Evolutionary conservation across 1,140 invertebrate species (phyloP), one percentile per base, ranked within the genome.

Genomic region (Tetragonula clypearis): DNA sequence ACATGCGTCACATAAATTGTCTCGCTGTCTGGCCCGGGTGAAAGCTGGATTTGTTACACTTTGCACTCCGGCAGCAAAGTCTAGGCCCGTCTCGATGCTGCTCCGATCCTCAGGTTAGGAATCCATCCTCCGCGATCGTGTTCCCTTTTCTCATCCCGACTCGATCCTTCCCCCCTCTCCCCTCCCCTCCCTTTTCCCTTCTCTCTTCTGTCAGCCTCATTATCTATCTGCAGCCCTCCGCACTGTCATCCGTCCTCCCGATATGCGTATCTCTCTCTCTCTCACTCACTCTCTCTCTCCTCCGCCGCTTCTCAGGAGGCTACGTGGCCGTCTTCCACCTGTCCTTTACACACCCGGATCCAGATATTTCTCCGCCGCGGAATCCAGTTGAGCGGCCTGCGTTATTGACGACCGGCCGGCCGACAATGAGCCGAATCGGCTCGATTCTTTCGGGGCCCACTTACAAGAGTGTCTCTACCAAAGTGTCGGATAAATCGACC

Each of bases 11-110:
- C 93, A 95, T 95, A 95, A 95, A 95, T 95, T 95, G 93, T 95
- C 94, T 92, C 90, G 88, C 92, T 94, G 93, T 95, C 94, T 93
- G 89, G 90, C 89, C 72, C 89, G 91, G 91, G 93, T 94, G 94
- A 94, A 95, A 95, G 94, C 94, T 95, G 94, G 94, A 95, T 95
- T 95, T 95, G 94, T 95, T 94, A 94, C 93, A 95, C 94, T 95
- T 95, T 94, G 93, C 94, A 94, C 94, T 94, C 91, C 86, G 87
- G 85, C 90, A 77, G 90, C 41, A 90, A 92, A 90, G 90, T 93
- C 92, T 93, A 93, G 86, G 84, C 77, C 79, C 68, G 80, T 62
- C 81, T 73, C 79, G 41, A 86, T 82, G 71, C 80, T 79, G 77
- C 73, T 35, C 35, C 62, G 82, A 87, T 87, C 87, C 82, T 87